Percentiles rank a stretch among this genome's conserved stretches.
Evolutionary conservation across 2,888 invertebrate genomes (phyloP).

Genomic region (Eupeodes luniger): DNA sequence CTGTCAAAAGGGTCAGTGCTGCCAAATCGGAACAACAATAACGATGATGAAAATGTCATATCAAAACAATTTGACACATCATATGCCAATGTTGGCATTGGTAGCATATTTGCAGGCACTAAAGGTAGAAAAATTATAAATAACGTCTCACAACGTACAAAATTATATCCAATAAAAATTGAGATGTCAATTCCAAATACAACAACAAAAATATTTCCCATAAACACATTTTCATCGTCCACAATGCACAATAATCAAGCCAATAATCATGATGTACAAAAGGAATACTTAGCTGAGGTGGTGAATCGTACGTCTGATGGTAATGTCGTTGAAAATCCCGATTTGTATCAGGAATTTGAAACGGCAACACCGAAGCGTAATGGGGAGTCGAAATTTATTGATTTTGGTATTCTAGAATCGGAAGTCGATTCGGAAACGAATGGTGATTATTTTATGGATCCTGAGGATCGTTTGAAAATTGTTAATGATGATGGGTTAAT

Average conservation of each 20-base stretch:
- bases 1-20: constrained; percentile 19
- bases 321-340: constrained; percentile 28
- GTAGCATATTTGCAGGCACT: constrained; percentile 65
- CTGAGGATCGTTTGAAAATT: constrained; percentile 57
- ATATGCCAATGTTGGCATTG: constrained; percentile 63
- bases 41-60: constrained; percentile 66
- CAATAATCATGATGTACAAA: constrained; percentile 27
- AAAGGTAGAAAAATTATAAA: constrained; percentile 70
- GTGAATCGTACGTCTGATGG: constrained; percentile 52
- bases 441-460: constrained; percentile 60
- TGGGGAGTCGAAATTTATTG: constrained; percentile 65
- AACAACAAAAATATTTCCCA: constrained; percentile 68
- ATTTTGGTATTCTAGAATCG: constrained; percentile 71
- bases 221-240: constrained; percentile 49
- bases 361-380: constrained; percentile 31
- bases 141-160: constrained; percentile 51
- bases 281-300: constrained; percentile 48
- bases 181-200: constrained; percentile 64
- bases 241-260: constrained; percentile 33
- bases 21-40: constrained; percentile 39
- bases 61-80: constrained; percentile 57
- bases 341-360: constrained; percentile 12
- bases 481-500: constrained; percentile 1
- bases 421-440: constrained; percentile 61
- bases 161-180: constrained; percentile 69